Evolutionary conservation across 2,888 invertebrate species (phyloP).

Genomic region (Bembecia ichneumoniformis): DNA sequence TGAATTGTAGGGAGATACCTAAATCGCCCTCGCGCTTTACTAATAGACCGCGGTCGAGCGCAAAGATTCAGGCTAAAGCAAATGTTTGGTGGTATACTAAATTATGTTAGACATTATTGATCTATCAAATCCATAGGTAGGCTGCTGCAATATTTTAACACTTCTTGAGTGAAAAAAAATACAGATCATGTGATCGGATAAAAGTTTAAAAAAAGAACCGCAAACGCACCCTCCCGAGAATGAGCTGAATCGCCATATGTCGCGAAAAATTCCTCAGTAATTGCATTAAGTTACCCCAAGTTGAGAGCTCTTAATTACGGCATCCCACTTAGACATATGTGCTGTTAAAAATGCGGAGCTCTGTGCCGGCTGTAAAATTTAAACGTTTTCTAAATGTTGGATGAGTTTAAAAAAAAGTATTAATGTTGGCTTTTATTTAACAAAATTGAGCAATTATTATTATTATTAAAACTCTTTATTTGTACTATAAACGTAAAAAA

Average conservation of each 20-base stretch:
- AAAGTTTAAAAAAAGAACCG: conserved; percentile 31
- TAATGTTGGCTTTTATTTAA: too few species aligned
- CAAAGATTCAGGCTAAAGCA: not conserved
- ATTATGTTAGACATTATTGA: too few species aligned
- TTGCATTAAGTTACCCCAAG: conserved; percentile 66
- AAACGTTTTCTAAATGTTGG: not conserved
- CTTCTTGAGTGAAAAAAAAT: too few species aligned
- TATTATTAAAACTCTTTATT: too few species aligned
- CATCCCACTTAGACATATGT: conserved; percentile 68
- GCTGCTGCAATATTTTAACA: too few species aligned
- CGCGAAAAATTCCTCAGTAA: conserved; percentile 68
- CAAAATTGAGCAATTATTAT: too few species aligned
- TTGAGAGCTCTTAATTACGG: conserved; percentile 63
- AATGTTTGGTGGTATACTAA: not conserved
- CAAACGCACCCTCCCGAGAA: conserved; percentile 20
- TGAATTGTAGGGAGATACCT: too few species aligned
- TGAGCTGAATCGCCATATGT: conserved; percentile 54
- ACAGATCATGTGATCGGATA: too few species aligned
- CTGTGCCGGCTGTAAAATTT: not conserved
- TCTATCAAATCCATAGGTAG: too few species aligned
- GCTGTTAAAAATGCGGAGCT: conserved; percentile 16
- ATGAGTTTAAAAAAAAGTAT: not conserved
- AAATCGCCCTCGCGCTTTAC: too few species aligned
- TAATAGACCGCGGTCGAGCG: too few species aligned
- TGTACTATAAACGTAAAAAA: too few species aligned